Base-by-base conservation (phyloP, 2,888 invertebrate genomes). In the Agrotis segetum region DNA sequence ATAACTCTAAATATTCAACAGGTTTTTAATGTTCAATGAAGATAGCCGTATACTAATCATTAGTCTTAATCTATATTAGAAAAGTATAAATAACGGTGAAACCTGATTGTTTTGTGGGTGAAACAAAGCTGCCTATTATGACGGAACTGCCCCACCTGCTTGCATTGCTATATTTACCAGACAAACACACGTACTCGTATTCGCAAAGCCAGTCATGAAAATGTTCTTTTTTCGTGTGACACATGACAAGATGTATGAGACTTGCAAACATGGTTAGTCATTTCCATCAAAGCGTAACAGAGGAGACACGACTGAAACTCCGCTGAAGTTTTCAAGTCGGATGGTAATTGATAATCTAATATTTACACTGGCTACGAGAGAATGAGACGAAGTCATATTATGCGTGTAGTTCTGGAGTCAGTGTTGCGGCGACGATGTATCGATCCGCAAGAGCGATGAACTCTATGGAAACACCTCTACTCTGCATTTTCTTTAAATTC, bases 401-500 rank as follows among this genome's bases (percentile, higher is more conserved):
- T 67, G 78, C 73, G 77, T 82, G 74, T 68, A 67, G 67, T 71
- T 77, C 69, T 80, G 82, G 63, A 83, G 75, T 67, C 71, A 74
- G 77, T 77, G 76, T 77, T 75, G 85, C 83, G 82, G 75, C 81
- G 75, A 74, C 80, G 67, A 76, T 74, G 69, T 89, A 89, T 89
- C 81, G 89, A 90, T 89, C 83, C 79, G 77, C 70, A 81, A 79
- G 85, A 82, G 82, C 88, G 82, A 85, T 83, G 88, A 88, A 88
- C 88, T 88, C 79, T 83, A 70, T 62, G 52, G 67, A 79, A 71
- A 69, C 77, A 62, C 19, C 29, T 62, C 70, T 53, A 55, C 65
- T 72, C 63, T 55, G 63, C 59, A 61, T 62, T 74, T 70, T 61
- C 60, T 50, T 24, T n/a, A 24, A n/a, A 40, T 50, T 29, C 3